Evolutionary conservation across 1,140 invertebrate species (phyloP).

Genomic region (Scaptomyza montana): DNA sequence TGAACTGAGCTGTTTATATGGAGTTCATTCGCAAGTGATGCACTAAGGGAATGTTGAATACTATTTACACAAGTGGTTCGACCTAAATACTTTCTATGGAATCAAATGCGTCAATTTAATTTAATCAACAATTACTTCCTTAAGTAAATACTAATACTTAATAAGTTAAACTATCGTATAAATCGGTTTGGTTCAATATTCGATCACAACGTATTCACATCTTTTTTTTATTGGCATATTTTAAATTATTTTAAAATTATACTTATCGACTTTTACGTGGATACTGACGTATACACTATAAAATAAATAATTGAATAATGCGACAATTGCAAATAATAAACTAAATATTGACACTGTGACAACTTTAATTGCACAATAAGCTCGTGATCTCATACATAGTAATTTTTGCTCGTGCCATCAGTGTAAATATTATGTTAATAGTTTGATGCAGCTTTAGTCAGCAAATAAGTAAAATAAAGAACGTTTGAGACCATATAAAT

Average conservation of each 20-base stretch:
- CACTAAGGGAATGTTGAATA: background rate
- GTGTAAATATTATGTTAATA: constrained; percentile 5
- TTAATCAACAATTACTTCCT: too few species aligned
- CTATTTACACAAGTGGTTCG: constrained; percentile 9
- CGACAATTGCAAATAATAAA: background rate
- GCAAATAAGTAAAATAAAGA: background rate
- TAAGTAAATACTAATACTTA: too few species aligned
- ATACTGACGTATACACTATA: too few species aligned
- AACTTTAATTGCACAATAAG: constrained; percentile 5
- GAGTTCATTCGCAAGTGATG: background rate
- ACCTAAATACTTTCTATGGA: background rate
- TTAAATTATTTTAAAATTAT: too few species aligned
- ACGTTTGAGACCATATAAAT: constrained; percentile 7
- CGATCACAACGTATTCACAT: too few species aligned
- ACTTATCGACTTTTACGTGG: too few species aligned
- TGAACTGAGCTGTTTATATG: constrained; percentile 8
- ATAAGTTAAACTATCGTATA: too few species aligned
- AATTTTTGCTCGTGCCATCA: background rate
- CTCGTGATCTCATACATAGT: background rate
- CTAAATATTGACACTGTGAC: constrained; percentile 4
- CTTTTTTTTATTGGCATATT: too few species aligned
- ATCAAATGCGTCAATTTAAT: background rate
- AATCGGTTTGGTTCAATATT: too few species aligned
- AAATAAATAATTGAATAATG: background rate
- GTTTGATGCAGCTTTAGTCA: too few species aligned